Evolutionary conservation across 2,888 invertebrate genomes (phyloP).

Genomic region (Osedax frankpressi): DNA sequence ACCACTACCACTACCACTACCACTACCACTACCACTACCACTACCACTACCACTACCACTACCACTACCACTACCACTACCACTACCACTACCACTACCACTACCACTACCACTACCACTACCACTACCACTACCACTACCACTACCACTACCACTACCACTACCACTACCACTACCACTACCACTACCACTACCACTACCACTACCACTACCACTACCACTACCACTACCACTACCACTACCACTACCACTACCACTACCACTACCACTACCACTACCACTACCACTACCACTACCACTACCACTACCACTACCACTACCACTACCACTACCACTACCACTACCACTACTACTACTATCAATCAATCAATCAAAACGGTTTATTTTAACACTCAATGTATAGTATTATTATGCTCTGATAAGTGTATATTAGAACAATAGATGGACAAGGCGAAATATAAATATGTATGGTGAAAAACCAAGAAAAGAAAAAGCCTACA

Average conservation of each 20-base stretch:
- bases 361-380: no score
- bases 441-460: no score
- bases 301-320: constrained; percentile 18
- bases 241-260: constrained; percentile 21
- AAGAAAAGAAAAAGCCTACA: no score
- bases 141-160: constrained; percentile 20
- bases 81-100: constrained; percentile 4
- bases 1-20: constrained; percentile 21
- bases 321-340: constrained; percentile 20
- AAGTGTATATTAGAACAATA: no score
- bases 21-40: constrained; percentile 21
- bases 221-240: constrained; percentile 20
- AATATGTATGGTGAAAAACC: no score
- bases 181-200: constrained; percentile 22
- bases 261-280: constrained; percentile 20
- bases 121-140: constrained; percentile 22
- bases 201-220: constrained; percentile 21
- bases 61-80: constrained; percentile 11
- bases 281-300: constrained; percentile 22
- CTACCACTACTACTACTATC: constrained; percentile 23
- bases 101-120: constrained; percentile 21
- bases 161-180: constrained; percentile 21
- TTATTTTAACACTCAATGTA: no score
- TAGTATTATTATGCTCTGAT: no score
- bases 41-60: constrained; percentile 15